phyloP scores from a whole-genome alignment of 2,797 vertebrate genomes.

The Myotis vivesi region DNA sequence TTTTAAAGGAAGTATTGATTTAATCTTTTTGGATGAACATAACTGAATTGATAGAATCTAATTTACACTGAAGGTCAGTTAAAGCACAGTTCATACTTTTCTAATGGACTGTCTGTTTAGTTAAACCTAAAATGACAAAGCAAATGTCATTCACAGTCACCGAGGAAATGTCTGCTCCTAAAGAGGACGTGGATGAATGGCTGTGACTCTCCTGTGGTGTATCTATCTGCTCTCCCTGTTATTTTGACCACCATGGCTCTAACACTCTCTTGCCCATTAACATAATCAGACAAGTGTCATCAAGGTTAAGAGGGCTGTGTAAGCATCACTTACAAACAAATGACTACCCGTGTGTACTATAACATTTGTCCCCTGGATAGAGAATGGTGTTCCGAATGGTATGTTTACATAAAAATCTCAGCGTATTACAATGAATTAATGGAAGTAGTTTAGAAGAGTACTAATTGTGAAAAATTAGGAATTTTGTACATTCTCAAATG shows the following conservation, averaged over 20 bases:
- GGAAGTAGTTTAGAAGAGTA: background rate
- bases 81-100: constrained; percentile 61
- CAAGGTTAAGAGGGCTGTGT: background rate
- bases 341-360: background rate
- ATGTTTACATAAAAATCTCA: background rate
- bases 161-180: background rate
- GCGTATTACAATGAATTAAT: background rate
- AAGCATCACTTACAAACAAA: background rate
- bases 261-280: background rate
- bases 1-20: constrained; percentile 79
- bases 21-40: constrained; percentile 84
- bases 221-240: background rate
- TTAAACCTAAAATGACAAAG: constrained; percentile 66
- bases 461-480: background rate
- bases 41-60: constrained; percentile 75
- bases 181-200: background rate
- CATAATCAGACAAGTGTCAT: background rate
- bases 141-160: constrained; percentile 46
- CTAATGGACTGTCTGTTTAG: constrained; percentile 69
- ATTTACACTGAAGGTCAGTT: constrained; percentile 68
- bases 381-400: background rate
- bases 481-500: constrained; percentile 12
- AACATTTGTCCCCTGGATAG: background rate
- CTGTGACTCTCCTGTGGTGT: background rate
- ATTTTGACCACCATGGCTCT: background rate